A percentile compares a stretch with the other conserved stretches of the same genome.
phyloP scores from a whole-genome alignment of 2,797 vertebrate genomes.

The Alca torda region DNA sequence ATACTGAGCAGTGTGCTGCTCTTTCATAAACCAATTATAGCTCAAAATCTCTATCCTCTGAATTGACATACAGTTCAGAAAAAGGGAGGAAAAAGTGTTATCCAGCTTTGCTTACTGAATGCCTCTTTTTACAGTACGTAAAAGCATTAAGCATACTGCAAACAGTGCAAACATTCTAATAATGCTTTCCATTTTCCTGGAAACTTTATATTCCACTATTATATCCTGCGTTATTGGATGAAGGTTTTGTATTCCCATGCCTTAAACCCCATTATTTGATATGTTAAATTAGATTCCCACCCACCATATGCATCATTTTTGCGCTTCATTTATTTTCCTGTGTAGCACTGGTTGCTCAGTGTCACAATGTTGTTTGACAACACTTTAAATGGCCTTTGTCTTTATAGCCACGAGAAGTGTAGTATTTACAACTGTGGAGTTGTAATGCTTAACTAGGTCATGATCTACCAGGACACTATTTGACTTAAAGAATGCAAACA shows the following conservation, averaged over 20 bases:
- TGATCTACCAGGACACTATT: not conserved
- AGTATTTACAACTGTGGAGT: not conserved
- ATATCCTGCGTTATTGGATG: not conserved
- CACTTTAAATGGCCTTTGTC: not conserved
- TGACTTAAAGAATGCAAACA: not conserved
- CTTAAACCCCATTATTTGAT: not conserved
- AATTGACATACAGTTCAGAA: not conserved
- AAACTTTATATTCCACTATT: not conserved
- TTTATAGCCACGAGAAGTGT: not conserved
- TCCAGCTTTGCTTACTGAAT: not conserved
- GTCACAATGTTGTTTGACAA: fast-evolving
- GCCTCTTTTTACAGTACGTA: not conserved
- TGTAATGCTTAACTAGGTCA: not conserved
- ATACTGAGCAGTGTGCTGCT: not conserved
- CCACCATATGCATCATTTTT: not conserved
- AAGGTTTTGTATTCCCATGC: not conserved
- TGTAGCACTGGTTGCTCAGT: not conserved
- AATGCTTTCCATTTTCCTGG: fast-evolving
- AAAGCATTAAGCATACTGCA: not conserved
- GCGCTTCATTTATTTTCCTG: not conserved
- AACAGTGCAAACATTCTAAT: not conserved
- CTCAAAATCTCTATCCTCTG: not conserved
- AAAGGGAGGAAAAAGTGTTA: not conserved
- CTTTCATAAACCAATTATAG: not conserved
- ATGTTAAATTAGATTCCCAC: not conserved